phyloP scores from a whole-genome alignment of 1,140 invertebrate species.

The Drosophila sproati region DNA sequence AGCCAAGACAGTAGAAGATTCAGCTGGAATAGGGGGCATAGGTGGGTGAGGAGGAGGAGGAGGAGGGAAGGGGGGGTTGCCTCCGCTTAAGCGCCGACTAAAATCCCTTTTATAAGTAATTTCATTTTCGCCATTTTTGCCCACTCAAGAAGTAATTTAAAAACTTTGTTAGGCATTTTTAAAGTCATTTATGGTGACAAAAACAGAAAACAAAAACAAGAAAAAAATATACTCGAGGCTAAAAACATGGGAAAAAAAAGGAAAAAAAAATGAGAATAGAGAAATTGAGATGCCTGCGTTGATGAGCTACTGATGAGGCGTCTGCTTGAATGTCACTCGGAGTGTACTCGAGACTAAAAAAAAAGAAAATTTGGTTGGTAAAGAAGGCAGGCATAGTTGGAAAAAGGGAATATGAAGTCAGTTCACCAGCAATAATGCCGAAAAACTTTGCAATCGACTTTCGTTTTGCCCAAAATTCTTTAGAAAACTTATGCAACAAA shows the following conservation, averaged over 20 bases:
- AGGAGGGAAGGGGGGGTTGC: not conserved
- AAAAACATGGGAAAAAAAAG: conserved; percentile 18
- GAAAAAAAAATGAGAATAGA: conserved; percentile 22
- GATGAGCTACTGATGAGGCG: conserved; percentile 78
- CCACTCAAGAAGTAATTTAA: conserved; percentile 77
- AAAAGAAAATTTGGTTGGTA: too few relatives aligned
- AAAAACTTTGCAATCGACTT: conserved; percentile 68
- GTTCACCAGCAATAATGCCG: conserved; percentile 49
- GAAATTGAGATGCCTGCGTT: conserved; percentile 63
- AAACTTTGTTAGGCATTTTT: conserved; percentile 81
- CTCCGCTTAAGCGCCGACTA: conserved; percentile 24
- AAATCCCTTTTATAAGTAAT: conserved; percentile 76
- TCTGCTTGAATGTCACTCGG: conserved; percentile 15
- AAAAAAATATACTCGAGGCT: conserved; percentile 6
- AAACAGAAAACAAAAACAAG: conserved; percentile 14
- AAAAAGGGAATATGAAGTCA: conserved; percentile 21
- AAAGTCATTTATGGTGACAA: conserved; percentile 72
- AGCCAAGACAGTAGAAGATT: conserved; percentile 10
- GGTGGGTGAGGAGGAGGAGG: too few relatives aligned
- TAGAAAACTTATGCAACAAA: conserved; percentile 12
- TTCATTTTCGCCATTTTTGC: conserved; percentile 66
- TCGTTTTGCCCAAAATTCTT: conserved; percentile 41
- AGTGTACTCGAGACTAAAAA: not conserved
- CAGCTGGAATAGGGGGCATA: not conserved
- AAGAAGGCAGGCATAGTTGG: not conserved